phyloP scores from a whole-genome alignment of 1,140 invertebrate species.

The Drosophila nannoptera region DNA sequence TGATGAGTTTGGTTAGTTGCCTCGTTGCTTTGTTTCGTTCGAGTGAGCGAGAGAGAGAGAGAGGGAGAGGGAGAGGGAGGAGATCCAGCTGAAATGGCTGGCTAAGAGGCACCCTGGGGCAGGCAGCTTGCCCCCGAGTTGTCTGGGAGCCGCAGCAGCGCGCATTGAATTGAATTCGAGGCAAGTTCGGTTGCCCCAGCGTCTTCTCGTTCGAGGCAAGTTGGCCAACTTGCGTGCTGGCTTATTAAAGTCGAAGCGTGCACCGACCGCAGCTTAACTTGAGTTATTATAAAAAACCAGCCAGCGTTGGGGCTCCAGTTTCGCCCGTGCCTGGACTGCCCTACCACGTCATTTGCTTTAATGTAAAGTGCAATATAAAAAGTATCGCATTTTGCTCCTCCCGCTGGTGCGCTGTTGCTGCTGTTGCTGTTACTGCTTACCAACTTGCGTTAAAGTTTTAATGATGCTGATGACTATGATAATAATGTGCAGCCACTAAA shows the following conservation, averaged over 20 bases:
- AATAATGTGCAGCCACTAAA: conserved; percentile 77
- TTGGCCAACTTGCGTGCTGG: conserved; percentile 75
- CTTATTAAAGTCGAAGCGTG: conserved; percentile 72
- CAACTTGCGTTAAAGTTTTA: conserved; percentile 74
- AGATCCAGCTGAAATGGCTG: conserved; percentile 17
- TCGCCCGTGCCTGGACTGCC: conserved; percentile 3
- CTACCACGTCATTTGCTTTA: conserved; percentile 56
- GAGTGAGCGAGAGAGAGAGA: conserved; percentile 1
- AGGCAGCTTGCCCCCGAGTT: conserved; percentile 43
- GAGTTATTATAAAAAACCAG: conserved; percentile 65
- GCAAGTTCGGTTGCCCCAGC: conserved; percentile 39
- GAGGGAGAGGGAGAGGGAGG: neutral
- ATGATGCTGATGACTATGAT: conserved; percentile 76
- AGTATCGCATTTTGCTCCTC: conserved; percentile 59
- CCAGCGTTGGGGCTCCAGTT: conserved; percentile 1
- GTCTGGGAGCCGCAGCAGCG: conserved; percentile 35
- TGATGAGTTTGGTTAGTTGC: conserved; percentile 71
- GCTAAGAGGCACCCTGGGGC: conserved; percentile 21
- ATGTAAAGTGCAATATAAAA: conserved; percentile 75
- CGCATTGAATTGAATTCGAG: conserved; percentile 67
- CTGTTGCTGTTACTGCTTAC: conserved; percentile 31
- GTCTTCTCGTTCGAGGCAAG: conserved; percentile 32
- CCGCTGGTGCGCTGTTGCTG: conserved; percentile 15
- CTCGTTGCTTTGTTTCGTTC: conserved; percentile 43
- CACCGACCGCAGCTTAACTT: conserved; percentile 68